Percentiles rank a stretch among this genome's conserved stretches.
phyloP scores from a whole-genome alignment of 2,113 vertebrate genomes.

The Xiphophorus hellerii region DNA sequence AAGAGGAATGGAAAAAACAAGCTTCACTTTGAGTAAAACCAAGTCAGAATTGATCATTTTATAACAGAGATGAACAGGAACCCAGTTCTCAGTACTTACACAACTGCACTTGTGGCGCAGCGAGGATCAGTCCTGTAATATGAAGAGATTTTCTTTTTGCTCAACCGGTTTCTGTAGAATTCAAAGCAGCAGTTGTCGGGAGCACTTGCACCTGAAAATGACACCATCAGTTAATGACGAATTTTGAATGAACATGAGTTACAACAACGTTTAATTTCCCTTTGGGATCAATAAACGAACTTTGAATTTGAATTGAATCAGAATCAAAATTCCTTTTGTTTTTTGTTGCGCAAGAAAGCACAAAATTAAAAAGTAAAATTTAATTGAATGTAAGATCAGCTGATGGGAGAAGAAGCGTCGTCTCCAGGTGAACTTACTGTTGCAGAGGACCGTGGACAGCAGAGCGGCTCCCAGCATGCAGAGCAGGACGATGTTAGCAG shows the following conservation, averaged over 20 bases:
- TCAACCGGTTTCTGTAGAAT: neutral
- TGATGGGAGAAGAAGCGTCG: neutral
- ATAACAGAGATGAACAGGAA: too few relatives aligned
- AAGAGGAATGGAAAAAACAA: too few relatives aligned
- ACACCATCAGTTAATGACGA: neutral
- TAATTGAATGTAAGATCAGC: too few relatives aligned
- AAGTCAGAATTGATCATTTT: too few relatives aligned
- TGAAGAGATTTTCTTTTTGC: accelerated
- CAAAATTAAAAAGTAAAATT: too few relatives aligned
- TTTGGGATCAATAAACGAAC: too few relatives aligned
- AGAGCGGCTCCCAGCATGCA: slow-evolving; percentile 52
- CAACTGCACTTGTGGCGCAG: slow-evolving; percentile 28
- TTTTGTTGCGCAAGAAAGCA: too few relatives aligned
- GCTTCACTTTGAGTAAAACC: too few relatives aligned
- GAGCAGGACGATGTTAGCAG: neutral
- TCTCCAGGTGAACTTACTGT: slow-evolving; percentile 30
- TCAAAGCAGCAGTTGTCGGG: slow-evolving; percentile 65
- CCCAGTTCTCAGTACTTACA: slow-evolving; percentile 52
- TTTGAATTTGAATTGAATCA: too few relatives aligned
- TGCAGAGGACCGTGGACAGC: slow-evolving; percentile 29
- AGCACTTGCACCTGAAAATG: neutral
- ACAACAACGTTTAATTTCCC: too few relatives aligned
- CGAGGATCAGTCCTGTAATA: slow-evolving; percentile 16
- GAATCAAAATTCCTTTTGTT: too few relatives aligned
- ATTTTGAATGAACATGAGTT: too few relatives aligned